A percentile compares a stretch with the other conserved stretches of the same genome.
phyloP scores from a whole-genome alignment of 2,888 invertebrate genomes.

The Bugula neritina region DNA sequence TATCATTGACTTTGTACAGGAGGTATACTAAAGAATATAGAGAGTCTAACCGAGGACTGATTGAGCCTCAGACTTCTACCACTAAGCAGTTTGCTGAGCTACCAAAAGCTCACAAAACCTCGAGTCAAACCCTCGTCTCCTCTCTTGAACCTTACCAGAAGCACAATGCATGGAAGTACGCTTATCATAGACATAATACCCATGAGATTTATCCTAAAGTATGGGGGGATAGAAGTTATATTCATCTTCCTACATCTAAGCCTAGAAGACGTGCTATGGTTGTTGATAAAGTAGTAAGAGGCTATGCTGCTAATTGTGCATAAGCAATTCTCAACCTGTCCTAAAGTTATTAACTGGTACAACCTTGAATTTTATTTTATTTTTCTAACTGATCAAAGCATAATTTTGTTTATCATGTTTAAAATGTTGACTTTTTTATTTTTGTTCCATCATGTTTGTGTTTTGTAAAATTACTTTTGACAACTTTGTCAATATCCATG shows the following conservation, averaged over 20 bases:
- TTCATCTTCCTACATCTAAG: not conserved
- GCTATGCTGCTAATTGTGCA: too few relatives aligned
- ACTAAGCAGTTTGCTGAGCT: slow-evolving; percentile 31
- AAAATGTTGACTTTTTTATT: too few relatives aligned
- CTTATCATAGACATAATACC: slow-evolving; percentile 38
- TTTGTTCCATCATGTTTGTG: too few relatives aligned
- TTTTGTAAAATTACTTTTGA: too few relatives aligned
- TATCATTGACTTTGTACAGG: not conserved
- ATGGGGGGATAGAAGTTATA: slow-evolving; percentile 22
- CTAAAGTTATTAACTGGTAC: too few relatives aligned
- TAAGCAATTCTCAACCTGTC: too few relatives aligned
- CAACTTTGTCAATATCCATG: too few relatives aligned
- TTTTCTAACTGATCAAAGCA: too few relatives aligned
- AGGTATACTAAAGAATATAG: slow-evolving; percentile 37
- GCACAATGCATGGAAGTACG: slow-evolving; percentile 45
- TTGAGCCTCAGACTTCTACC: slow-evolving; percentile 35
- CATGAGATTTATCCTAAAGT: slow-evolving; percentile 23
- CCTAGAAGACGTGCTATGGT: not conserved
- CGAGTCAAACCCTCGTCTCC: slow-evolving; percentile 41
- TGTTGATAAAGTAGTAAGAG: slow-evolving; percentile 1
- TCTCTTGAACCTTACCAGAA: slow-evolving; percentile 44
- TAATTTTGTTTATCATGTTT: too few relatives aligned
- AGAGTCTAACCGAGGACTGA: slow-evolving; percentile 33
- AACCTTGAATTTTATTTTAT: too few relatives aligned
- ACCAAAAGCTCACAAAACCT: slow-evolving; percentile 29